phyloP scores from a whole-genome alignment of 2,888 invertebrate genomes.

The Meteorus cinctellus region DNA sequence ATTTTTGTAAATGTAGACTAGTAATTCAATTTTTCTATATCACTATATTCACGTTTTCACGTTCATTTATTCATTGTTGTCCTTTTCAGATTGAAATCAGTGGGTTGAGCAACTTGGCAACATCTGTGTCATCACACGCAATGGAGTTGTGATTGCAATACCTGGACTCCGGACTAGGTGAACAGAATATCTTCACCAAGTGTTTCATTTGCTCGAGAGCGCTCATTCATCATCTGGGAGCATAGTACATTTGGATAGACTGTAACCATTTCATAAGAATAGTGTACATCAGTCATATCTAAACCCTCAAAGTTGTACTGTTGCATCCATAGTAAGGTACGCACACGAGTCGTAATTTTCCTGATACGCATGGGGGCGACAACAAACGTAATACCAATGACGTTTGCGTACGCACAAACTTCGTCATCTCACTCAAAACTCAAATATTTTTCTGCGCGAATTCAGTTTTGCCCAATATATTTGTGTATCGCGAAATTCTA shows the following conservation, averaged over 20 bases:
- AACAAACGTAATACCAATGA: too few relatives aligned
- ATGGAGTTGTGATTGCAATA: background rate
- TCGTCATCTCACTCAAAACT: too few relatives aligned
- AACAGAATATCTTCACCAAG: background rate
- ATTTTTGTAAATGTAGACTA: too few relatives aligned
- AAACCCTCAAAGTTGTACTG: background rate
- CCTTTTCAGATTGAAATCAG: too few relatives aligned
- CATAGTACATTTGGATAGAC: background rate
- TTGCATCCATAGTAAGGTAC: background rate
- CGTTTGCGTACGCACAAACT: too few relatives aligned
- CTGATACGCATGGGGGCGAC: too few relatives aligned
- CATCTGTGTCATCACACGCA: background rate
- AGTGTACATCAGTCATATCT: slow-evolving; percentile 18
- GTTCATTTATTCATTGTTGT: too few relatives aligned
- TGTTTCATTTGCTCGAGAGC: background rate
- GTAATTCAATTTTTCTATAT: too few relatives aligned
- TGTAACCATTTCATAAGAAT: background rate
- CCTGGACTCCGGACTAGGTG: background rate
- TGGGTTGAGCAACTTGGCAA: background rate
- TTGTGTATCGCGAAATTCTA: too few relatives aligned
- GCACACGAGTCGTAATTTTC: background rate
- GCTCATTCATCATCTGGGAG: background rate
- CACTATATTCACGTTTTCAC: too few relatives aligned
- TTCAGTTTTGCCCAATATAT: too few relatives aligned
- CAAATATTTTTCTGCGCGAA: too few relatives aligned